Evolutionary conservation across 2,113 vertebrate species (phyloP), one percentile per base, ranked within the genome.

Genomic region (Rostratula benghalensis): DNA sequence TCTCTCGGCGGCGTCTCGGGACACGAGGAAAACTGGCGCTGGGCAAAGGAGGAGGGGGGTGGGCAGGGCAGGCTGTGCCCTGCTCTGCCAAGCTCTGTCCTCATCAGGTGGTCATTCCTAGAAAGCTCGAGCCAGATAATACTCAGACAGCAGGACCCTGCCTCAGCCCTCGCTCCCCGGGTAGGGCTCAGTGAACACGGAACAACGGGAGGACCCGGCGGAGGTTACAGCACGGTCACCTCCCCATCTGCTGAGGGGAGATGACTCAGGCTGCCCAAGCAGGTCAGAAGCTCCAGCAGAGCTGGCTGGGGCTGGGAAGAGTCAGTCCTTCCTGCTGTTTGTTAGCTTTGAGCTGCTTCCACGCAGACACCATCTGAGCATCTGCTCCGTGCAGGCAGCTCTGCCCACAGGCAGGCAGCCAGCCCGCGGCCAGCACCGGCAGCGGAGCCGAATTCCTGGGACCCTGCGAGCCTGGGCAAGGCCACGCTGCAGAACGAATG

Each of bases 141-240:
- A 2, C n/a, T 37, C 33, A 4, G 2, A 2, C 27, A 22, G 53
- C 50, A 25, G 1, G 3, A 45, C 27, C 57, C 27, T 21, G 13
- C 19, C 5, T 3, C 13, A 12, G 7, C 39, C 43, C 43, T 33
- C 1, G 1, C 24, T 71, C n/a, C 57, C 37, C 10, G 61, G 50
- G 24, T 10, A 1, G 8, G 6, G 1, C 10, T 30, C 9, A 21
- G 41, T 0, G 16, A 56, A 6, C 39, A 2, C 0, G 0, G 46
- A 33, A 4, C 17, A 25, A 41, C 4, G 0, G 63, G 35, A 76
- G 71, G n/a, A 8, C 18, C 33, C 8, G 0, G 25, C 1, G 1
- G 2, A 41, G 59, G n/a, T 4, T 61, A 6, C 48, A 33, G 56
- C 43, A 25, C 1, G 1, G 53, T 43, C 41, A 51, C 56, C 24